A percentile compares a stretch with the other conserved stretches of the same genome.
These are phyloP conservation scores for Elaeidobius kamerunicus DNA, from an alignment of 2,888 invertebrate genomes.

Conservation along the genomic window DNA sequence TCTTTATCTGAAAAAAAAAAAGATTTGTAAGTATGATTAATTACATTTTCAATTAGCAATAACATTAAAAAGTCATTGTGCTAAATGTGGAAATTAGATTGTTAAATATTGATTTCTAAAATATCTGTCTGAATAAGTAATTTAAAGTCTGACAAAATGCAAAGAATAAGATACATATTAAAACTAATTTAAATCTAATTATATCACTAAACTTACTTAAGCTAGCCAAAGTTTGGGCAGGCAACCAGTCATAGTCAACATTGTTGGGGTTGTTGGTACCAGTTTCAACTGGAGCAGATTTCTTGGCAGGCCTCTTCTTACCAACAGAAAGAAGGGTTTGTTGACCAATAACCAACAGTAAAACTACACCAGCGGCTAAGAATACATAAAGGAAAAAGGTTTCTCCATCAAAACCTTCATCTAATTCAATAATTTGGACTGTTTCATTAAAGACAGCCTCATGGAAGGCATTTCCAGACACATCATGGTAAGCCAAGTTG, in stretches of 20 bases:
- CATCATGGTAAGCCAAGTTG: slow-evolving; percentile 85
- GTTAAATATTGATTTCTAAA: too few species aligned
- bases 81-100: too few species aligned
- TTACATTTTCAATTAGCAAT: too few species aligned
- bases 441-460: slow-evolving; percentile 99
- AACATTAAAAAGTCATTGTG: too few species aligned
- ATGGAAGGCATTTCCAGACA: slow-evolving; percentile 64
- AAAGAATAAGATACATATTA: background rate
- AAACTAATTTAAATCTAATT: slow-evolving; percentile 2
- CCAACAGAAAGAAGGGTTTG: slow-evolving; percentile 84
- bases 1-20: slow-evolving; percentile 44
- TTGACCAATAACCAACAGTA: slow-evolving; percentile 85
- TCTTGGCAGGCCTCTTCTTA: slow-evolving; percentile 61
- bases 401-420: slow-evolving; percentile 94
- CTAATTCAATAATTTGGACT: slow-evolving; percentile 90
- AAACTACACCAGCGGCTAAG: slow-evolving; percentile 83
- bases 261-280: slow-evolving; percentile 87
- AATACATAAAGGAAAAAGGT: slow-evolving; percentile 98
- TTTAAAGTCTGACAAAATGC: too few species aligned
- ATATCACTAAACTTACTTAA: slow-evolving; percentile 64
- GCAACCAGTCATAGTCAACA: slow-evolving; percentile 98
- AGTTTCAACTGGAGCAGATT: slow-evolving; percentile 72
- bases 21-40: slow-evolving; percentile 1
- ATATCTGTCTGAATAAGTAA: too few species aligned
- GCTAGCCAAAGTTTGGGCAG: slow-evolving; percentile 81